Percentiles rank a stretch among this genome's conserved stretches.
These are phyloP conservation scores for Perccottus glenii DNA, from an alignment of 2,113 vertebrate species.

Conservation along the genomic window DNA sequence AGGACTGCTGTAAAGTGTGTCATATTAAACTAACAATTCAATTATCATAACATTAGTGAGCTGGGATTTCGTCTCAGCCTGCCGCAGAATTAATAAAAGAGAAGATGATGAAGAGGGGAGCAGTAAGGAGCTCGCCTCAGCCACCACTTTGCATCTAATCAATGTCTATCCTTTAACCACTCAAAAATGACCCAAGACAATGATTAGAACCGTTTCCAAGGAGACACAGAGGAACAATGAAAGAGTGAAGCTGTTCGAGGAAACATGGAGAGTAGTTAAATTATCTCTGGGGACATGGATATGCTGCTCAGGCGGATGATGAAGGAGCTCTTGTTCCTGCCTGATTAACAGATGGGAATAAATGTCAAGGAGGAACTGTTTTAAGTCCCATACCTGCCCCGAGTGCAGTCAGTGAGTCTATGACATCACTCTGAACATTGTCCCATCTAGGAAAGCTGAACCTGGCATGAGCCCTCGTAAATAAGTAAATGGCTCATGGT, in stretches of 20 bases:
- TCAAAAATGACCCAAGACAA: background rate
- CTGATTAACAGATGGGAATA: background rate
- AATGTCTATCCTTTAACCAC: background rate
- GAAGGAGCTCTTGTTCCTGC: background rate
- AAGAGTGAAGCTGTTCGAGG: background rate
- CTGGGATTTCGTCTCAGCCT: background rate
- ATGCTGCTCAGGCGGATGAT: background rate
- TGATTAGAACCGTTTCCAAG: conserved; percentile 4
- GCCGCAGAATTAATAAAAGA: background rate
- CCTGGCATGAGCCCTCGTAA: too few relatives aligned
- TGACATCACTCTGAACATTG: too few relatives aligned
- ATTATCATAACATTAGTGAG: background rate
- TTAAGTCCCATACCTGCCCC: too few relatives aligned
- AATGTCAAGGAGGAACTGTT: too few relatives aligned
- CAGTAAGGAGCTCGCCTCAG: background rate
- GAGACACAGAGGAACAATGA: background rate
- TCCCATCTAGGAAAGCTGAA: too few relatives aligned
- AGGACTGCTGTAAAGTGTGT: background rate
- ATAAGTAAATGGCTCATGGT: too few relatives aligned
- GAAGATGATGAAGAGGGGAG: background rate
- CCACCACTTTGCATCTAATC: background rate
- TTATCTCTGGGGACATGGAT: background rate
- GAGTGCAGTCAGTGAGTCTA: too few relatives aligned
- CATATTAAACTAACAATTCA: background rate
- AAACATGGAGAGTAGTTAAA: background rate